Conservation (phyloP, 1,140 invertebrate genomes). For the Charaxes varanes region DNA sequence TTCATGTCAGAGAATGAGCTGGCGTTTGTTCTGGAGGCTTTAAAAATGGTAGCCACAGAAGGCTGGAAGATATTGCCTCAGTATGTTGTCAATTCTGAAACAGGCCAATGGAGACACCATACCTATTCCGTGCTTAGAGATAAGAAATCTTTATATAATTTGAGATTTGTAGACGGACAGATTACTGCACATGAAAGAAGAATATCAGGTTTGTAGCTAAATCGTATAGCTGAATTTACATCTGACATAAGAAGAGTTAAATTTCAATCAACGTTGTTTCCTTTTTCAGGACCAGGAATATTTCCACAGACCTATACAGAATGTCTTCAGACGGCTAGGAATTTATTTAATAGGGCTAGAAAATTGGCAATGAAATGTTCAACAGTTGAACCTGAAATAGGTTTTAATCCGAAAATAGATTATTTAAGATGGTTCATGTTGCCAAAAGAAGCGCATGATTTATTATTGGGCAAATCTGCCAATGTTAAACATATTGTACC, state of each 20-base stretch:
- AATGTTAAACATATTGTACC: constrained; percentile 85
- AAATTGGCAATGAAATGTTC: constrained; percentile 85
- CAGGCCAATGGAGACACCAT: constrained; percentile 92
- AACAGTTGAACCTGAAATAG: constrained; percentile 82
- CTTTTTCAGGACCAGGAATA: constrained; percentile 75
- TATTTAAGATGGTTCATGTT: constrained; percentile 90
- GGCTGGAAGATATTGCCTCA: constrained; percentile 93
- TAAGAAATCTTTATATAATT: constrained; percentile 86
- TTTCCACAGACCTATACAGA: constrained; percentile 84
- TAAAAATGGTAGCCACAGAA: constrained; percentile 91
- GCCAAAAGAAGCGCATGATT: constrained; percentile 83
- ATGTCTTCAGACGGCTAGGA: constrained; percentile 84
- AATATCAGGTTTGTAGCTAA: constrained; percentile 78
- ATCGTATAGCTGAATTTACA: too few relatives aligned
- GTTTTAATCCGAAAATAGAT: constrained; percentile 79
- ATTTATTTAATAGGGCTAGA: constrained; percentile 84
- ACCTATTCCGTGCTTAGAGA: constrained; percentile 86
- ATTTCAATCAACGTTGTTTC: too few relatives aligned
- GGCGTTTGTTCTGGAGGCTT: constrained; percentile 87
- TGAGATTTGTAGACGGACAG: constrained; percentile 84
- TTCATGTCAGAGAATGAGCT: constrained; percentile 88
- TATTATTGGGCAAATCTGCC: constrained; percentile 81
- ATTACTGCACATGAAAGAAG: constrained; percentile 82
- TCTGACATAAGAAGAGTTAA: too few relatives aligned
- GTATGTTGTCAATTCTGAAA: constrained; percentile 89